Percentiles rank a stretch among this genome's conserved stretches.
These are phyloP conservation scores for Listronotus bonariensis DNA, from an alignment of 1,140 invertebrate genomes.

Conservation along the genomic window DNA sequence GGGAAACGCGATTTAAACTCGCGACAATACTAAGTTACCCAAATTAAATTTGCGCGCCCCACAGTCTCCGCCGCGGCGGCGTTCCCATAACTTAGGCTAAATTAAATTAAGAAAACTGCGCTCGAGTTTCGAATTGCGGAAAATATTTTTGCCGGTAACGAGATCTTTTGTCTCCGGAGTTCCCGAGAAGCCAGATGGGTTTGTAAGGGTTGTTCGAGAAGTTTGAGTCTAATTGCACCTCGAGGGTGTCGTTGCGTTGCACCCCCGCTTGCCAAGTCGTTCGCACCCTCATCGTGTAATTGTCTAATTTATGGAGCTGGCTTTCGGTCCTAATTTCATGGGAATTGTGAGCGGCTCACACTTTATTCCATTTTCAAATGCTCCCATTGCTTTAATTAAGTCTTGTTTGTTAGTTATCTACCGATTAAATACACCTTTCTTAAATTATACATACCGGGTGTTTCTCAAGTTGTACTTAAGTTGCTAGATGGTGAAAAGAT, in stretches of 20 bases:
- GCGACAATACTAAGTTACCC: conserved; percentile 50
- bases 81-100: conserved; percentile 47
- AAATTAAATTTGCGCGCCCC: conserved; percentile 48
- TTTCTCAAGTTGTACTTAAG: too few species aligned
- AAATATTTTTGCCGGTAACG: conserved; percentile 50
- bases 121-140: conserved; percentile 38
- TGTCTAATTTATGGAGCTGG: conserved; percentile 49
- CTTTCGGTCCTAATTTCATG: conserved; percentile 40
- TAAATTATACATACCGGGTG: too few species aligned
- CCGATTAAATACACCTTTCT: too few species aligned
- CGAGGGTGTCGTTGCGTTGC: conserved; percentile 46
- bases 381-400: conserved; percentile 15
- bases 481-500: too few species aligned
- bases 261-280: conserved; percentile 37
- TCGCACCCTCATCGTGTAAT: conserved; percentile 48
- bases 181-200: conserved; percentile 44
- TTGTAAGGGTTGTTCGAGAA: conserved; percentile 47
- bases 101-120: conserved; percentile 51
- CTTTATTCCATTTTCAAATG: conserved; percentile 15
- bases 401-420: conserved; percentile 14
- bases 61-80: conserved; percentile 22
- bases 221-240: conserved; percentile 48
- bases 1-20: conserved; percentile 45
- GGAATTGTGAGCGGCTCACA: conserved; percentile 25
- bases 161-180: conserved; percentile 46